These are phyloP conservation scores for Phoenicopterus ruber DNA, from an alignment of 2,113 vertebrate species.

Conservation along the genomic window DNA sequence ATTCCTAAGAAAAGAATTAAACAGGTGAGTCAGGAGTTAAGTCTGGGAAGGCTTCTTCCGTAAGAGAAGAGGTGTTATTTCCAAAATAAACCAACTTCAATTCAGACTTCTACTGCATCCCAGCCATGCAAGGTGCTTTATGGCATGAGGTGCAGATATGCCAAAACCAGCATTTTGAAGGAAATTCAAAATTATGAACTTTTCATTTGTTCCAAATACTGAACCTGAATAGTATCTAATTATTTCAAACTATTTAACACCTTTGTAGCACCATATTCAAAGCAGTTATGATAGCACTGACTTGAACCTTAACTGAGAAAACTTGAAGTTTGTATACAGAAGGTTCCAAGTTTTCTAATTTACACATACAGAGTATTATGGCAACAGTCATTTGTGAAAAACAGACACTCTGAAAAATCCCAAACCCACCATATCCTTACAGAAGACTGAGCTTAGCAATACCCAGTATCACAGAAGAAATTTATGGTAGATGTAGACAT, in stretches of 20 bases:
- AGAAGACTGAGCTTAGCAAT: neutral
- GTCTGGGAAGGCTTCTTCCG: neutral
- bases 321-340: neutral
- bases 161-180: neutral
- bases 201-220: neutral
- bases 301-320: neutral
- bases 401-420: neutral
- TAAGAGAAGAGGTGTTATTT: neutral
- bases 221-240: neutral
- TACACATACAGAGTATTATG: rapidly evolving
- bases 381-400: neutral
- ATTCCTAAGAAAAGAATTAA: neutral
- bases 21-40: neutral
- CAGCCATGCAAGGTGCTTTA: neutral
- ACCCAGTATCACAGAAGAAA: neutral
- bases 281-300: neutral
- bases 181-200: neutral
- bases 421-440: neutral
- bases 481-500: neutral
- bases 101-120: neutral
- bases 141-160: neutral
- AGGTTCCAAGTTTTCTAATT: neutral
- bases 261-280: neutral
- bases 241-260: neutral
- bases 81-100: neutral